Base-by-base conservation (phyloP, 2,888 invertebrate genomes). In the Allygus modestus region DNA sequence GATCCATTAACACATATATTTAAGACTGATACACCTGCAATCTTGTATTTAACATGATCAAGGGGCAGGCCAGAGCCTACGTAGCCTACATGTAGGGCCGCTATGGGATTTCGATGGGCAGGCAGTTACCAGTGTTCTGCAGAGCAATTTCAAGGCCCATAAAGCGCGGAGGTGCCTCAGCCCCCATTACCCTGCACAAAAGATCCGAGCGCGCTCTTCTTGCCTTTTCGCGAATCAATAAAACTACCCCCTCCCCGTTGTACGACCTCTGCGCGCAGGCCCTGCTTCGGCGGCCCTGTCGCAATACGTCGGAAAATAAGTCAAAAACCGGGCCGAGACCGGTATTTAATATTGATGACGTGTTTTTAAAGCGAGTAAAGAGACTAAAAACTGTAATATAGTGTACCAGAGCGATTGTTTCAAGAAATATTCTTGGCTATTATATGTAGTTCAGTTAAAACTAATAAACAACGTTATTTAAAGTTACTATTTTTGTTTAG, bases 181-280 rank as follows among this genome's bases (percentile, higher is more conserved):
- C 31, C 58, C 77, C 58, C 58, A 79, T 79, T 79, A 58, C 79
- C 46, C 41, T 28, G 79, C 58, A 79, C 79, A 79, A 79, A 79
- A 79, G 79, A 79, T 79, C 51, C 77, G 54, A 54, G 54, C 51
- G 31, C 26, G 51, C 51, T 58, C 79, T 79, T 79, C 79, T 79
- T 79, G 79, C 79, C 79, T 79, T 79, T 79, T 79, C 79, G 79
- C 79, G 58, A 79, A 79, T 79, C 79, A 58, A 79, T 79, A 79
- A 79, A 79, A 54, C 79, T 58, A 79, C 54, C 79, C 79, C 20
- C 79, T 20, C 79, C 54, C 54, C 77, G 33, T 11, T 2, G 2
- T 2, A 1, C 2, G 51, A 9, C 51, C 73, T 1, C 28, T 7
- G 75, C 37, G 51, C 51, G 43, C 43, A 37, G 20, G 41, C 37